These are phyloP conservation scores for Octonoba sinensis DNA, from an alignment of 2,888 invertebrate species.

Conservation along the genomic window DNA sequence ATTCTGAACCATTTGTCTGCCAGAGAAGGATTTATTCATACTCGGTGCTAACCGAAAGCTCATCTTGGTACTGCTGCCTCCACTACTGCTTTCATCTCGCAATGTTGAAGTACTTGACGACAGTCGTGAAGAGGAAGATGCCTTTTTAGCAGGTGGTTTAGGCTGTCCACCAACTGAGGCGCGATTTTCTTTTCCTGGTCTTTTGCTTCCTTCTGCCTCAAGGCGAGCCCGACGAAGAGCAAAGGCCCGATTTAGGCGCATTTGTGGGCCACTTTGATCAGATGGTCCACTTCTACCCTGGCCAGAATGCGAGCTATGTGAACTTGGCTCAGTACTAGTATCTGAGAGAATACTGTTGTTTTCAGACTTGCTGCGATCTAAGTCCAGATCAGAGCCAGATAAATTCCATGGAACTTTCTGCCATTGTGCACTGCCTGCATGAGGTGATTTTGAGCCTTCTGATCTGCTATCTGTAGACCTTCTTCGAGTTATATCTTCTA, in stretches of 20 bases:
- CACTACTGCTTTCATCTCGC: constrained; percentile 51
- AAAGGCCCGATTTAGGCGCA: constrained; percentile 81
- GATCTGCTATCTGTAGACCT: constrained; percentile 57
- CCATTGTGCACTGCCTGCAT: constrained; percentile 41
- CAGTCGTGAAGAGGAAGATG: constrained; percentile 19
- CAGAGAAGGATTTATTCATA: constrained; percentile 37
- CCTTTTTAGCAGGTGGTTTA: constrained; percentile 33
- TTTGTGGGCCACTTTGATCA: constrained; percentile 71
- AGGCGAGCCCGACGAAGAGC: constrained; percentile 78
- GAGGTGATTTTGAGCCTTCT: constrained; percentile 59
- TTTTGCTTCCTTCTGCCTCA: constrained; percentile 69
- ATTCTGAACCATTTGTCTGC: constrained; percentile 35
- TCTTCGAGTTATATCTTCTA: constrained; percentile 31
- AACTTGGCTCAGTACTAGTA: constrained; percentile 63
- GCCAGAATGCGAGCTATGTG: constrained; percentile 57
- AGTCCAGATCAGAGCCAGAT: constrained; percentile 58
- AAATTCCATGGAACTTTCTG: constrained; percentile 55
- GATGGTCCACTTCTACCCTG: constrained; percentile 25
- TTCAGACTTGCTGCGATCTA: constrained; percentile 65
- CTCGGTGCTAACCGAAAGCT: constrained; percentile 15
- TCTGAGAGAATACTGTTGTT: constrained; percentile 68
- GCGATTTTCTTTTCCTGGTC: constrained; percentile 35
- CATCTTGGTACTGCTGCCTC: constrained; percentile 23
- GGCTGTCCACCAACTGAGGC: constrained; percentile 29
- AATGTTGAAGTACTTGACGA: constrained; percentile 54